Conservation (phyloP, 2,797 vertebrate species). For the Geotrypetes seraphini region DNA sequence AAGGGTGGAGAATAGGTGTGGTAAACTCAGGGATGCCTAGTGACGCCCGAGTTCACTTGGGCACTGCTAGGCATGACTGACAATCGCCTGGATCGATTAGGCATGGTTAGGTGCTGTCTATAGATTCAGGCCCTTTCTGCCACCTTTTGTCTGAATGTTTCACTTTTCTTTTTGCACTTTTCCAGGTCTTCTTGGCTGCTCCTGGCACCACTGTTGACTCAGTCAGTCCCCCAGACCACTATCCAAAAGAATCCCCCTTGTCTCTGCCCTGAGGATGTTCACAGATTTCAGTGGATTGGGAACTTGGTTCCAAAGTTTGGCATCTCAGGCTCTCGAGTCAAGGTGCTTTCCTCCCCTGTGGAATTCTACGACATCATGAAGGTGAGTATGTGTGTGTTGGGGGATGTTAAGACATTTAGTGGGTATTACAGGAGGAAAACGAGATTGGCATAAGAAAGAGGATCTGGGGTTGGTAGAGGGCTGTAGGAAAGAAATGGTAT, state of each 20-base stretch:
- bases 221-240: constrained; percentile 48
- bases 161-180: constrained; percentile 7
- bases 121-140: too few relatives aligned
- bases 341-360: constrained; percentile 72
- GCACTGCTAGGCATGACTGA: too few relatives aligned
- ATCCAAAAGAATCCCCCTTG: constrained; percentile 44
- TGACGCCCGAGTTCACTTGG: too few relatives aligned
- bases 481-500: too few relatives aligned
- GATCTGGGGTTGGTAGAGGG: too few relatives aligned
- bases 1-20: too few relatives aligned
- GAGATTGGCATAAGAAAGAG: background rate
- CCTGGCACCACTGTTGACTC: constrained; percentile 75
- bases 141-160: too few relatives aligned
- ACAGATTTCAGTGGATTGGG: constrained; percentile 83
- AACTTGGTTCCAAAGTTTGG: constrained; percentile 83
- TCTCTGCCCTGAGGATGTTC: constrained; percentile 54
- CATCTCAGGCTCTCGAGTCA: constrained; percentile 70
- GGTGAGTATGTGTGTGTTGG: constrained; percentile 41
- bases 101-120: too few relatives aligned
- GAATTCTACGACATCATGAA: constrained; percentile 92
- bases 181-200: constrained; percentile 80
- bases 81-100: too few relatives aligned
- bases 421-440: background rate
- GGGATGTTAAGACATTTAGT: background rate
- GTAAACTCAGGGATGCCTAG: too few relatives aligned